phyloP scores from a whole-genome alignment of 2,113 vertebrate genomes.

The Osmerus mordax region DNA sequence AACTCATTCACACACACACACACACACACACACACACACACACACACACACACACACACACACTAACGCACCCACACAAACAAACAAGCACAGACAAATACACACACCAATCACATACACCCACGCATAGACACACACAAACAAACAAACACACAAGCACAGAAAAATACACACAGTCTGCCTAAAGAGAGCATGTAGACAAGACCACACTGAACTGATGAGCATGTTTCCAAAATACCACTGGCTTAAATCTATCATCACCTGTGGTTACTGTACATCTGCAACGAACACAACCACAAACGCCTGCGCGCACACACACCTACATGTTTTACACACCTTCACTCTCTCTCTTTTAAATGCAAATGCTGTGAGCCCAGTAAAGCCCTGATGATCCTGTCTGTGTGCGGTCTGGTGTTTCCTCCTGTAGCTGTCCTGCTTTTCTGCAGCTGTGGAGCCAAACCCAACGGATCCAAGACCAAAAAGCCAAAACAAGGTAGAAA shows the following conservation, averaged over 20 bases:
- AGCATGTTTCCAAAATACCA: conserved; percentile 4
- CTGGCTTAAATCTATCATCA: background rate
- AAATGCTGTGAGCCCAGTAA: conserved; percentile 27
- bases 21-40: no score
- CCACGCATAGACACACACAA: background rate
- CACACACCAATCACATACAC: background rate
- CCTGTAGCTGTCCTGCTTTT: conserved; percentile 75
- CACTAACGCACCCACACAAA: background rate
- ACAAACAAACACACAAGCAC: background rate
- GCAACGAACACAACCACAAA: background rate
- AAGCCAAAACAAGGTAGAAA: conserved; percentile 87
- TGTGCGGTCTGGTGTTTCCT: background rate
- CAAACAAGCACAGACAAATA: background rate
- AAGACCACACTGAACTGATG: conserved; percentile 4
- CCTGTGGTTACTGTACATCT: background rate
- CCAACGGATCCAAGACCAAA: conserved; percentile 81
- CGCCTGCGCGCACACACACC: background rate
- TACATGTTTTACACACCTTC: background rate
- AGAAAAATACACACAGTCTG: background rate
- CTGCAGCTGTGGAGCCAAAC: conserved; percentile 75
- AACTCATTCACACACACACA: background rate
- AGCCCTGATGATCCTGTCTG: conserved; percentile 16
- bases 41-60: background rate
- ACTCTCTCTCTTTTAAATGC: background rate
- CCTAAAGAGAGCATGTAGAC: background rate